phyloP scores from a whole-genome alignment of 2,888 invertebrate species.

The Ramazzottius varieornatus region DNA sequence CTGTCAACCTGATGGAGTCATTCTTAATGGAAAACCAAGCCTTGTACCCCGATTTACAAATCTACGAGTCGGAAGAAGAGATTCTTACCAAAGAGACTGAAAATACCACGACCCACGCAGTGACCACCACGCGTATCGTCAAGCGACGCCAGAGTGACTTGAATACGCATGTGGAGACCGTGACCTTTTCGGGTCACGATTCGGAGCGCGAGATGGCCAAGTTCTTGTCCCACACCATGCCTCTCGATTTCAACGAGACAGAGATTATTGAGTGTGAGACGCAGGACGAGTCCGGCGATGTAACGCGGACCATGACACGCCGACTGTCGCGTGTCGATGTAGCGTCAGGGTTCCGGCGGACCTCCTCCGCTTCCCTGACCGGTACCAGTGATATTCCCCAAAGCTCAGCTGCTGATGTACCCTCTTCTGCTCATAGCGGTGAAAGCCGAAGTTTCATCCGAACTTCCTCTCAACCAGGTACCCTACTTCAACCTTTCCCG shows the following conservation, averaged over 20 bases:
- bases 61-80: neutral
- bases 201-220: neutral
- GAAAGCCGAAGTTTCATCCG: too few species aligned
- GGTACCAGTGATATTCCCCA: neutral
- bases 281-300: neutral
- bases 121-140: constrained; percentile 1
- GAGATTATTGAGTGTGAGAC: neutral
- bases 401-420: too few species aligned
- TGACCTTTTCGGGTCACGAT: neutral
- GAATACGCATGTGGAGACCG: neutral
- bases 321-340: constrained; percentile 2
- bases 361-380: neutral
- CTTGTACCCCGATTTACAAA: neutral
- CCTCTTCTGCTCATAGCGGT: too few species aligned
- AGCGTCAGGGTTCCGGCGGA: too few species aligned
- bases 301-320: neutral
- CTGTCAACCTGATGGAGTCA: neutral
- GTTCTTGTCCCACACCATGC: constrained; percentile 1
- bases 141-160: neutral
- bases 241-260: neutral
- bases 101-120: neutral
- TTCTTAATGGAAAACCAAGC: neutral
- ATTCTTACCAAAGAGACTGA: neutral
- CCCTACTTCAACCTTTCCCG: too few species aligned
- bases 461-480: too few species aligned